Percentiles rank a stretch among this genome's conserved stretches.
phyloP scores from a whole-genome alignment of 2,113 vertebrate genomes.

The Benitochromis conjunctus region DNA sequence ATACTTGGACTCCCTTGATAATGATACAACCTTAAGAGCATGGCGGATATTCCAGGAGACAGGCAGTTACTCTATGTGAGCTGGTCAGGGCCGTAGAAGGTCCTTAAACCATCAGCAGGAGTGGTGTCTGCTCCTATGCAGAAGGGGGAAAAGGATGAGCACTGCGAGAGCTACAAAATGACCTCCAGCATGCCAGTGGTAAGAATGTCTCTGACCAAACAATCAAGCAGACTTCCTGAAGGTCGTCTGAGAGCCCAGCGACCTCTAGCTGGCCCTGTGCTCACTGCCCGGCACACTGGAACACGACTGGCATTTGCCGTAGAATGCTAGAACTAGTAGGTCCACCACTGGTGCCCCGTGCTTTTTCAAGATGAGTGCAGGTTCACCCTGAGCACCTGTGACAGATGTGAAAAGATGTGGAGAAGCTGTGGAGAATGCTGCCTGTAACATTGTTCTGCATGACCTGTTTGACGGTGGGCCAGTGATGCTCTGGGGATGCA shows the following conservation, averaged over 20 bases:
- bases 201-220: background rate
- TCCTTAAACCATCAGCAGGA: too few species aligned
- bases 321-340: background rate
- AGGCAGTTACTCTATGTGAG: too few species aligned
- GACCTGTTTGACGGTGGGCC: background rate
- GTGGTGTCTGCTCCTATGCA: too few species aligned
- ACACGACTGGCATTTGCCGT: background rate
- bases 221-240: background rate
- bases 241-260: background rate
- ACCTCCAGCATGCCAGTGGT: background rate
- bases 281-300: background rate
- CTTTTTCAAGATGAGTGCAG: background rate
- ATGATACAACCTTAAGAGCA: too few species aligned
- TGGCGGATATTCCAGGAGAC: too few species aligned
- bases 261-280: background rate
- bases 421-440: background rate
- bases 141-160: too few species aligned
- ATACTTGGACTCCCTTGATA: too few species aligned
- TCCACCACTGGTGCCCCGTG: background rate
- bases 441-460: background rate
- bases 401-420: background rate
- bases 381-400: background rate
- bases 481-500: background rate
- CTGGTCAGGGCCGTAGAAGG: too few species aligned
- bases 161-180: background rate